Conservation (phyloP, 1,140 invertebrate species). For the Brachionus calyciflorus region DNA sequence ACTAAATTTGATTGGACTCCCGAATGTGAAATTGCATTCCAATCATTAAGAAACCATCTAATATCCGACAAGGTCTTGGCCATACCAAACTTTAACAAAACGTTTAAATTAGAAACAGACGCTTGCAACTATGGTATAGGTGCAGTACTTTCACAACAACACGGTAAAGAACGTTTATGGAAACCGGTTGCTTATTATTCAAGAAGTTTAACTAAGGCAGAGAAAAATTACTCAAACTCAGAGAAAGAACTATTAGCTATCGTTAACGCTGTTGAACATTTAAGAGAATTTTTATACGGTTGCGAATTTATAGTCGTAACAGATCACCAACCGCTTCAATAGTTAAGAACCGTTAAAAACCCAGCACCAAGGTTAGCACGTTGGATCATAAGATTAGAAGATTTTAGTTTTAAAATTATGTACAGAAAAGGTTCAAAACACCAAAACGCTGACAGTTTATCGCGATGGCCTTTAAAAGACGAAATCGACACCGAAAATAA, state of each 20-base stretch:
- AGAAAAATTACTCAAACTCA: slow-evolving; percentile 60
- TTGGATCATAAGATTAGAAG: slow-evolving; percentile 37
- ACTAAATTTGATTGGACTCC: slow-evolving; percentile 49
- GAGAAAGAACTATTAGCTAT: slow-evolving; percentile 64
- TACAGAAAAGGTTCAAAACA: slow-evolving; percentile 3
- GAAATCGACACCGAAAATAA: background rate
- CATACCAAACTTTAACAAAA: background rate
- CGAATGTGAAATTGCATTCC: slow-evolving; percentile 28
- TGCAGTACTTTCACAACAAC: slow-evolving; percentile 19
- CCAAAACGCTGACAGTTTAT: background rate
- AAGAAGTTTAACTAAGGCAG: slow-evolving; percentile 49
- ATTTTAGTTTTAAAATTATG: background rate
- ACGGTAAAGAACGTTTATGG: slow-evolving; percentile 6
- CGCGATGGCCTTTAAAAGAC: background rate
- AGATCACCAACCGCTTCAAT: slow-evolving; percentile 61
- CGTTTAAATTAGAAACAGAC: slow-evolving; percentile 30
- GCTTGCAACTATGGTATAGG: background rate
- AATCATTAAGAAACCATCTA: background rate
- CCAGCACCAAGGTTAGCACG: slow-evolving; percentile 55
- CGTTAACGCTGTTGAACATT: slow-evolving; percentile 60
- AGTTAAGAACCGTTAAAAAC: slow-evolving; percentile 57
- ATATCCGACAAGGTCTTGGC: background rate
- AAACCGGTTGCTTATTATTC: background rate
- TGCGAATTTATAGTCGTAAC: slow-evolving; percentile 62
- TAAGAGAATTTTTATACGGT: slow-evolving; percentile 62